Conservation (phyloP, 1,140 invertebrate species). For the Eciton burchellii region DNA sequence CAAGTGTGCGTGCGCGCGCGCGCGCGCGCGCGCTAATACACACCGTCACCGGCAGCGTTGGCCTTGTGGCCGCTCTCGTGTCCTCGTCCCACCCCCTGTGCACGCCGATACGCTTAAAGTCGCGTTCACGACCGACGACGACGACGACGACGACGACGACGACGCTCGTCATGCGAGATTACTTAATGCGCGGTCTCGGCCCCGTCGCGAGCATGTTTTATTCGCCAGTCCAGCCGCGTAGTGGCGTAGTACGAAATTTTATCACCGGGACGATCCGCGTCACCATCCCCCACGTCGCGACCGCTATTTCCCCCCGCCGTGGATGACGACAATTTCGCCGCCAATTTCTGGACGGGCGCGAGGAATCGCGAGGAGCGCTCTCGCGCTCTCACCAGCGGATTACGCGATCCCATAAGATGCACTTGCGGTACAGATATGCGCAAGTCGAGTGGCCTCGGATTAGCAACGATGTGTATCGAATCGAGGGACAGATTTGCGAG, state of each 20-base stretch:
- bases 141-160: too few species aligned
- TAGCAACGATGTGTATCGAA: too few species aligned
- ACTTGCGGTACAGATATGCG: background rate
- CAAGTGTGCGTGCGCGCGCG: background rate
- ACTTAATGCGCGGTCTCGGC: conserved; percentile 50
- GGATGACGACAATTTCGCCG: too few species aligned
- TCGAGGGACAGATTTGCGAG: too few species aligned
- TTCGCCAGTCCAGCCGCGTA: conserved; percentile 26
- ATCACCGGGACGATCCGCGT: background rate
- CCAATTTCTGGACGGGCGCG: too few species aligned
- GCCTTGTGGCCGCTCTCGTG: conserved; percentile 71
- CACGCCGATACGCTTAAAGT: conserved; percentile 58
- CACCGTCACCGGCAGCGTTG: conserved; percentile 62
- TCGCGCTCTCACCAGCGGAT: background rate
- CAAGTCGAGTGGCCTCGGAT: background rate
- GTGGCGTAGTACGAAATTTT: background rate
- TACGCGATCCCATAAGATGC: conserved; percentile 3
- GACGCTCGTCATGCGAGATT: conserved; percentile 50
- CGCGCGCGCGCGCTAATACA: conserved; percentile 23
- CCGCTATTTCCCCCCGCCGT: conserved; percentile 4
- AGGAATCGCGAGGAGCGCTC: conserved; percentile 1
- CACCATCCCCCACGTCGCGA: background rate
- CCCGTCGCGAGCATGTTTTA: conserved; percentile 21
- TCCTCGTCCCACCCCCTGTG: conserved; percentile 66
- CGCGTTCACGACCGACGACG: conserved; percentile 52